phyloP scores from a whole-genome alignment of 2,888 invertebrate species.

The Cephus nigrinus region DNA sequence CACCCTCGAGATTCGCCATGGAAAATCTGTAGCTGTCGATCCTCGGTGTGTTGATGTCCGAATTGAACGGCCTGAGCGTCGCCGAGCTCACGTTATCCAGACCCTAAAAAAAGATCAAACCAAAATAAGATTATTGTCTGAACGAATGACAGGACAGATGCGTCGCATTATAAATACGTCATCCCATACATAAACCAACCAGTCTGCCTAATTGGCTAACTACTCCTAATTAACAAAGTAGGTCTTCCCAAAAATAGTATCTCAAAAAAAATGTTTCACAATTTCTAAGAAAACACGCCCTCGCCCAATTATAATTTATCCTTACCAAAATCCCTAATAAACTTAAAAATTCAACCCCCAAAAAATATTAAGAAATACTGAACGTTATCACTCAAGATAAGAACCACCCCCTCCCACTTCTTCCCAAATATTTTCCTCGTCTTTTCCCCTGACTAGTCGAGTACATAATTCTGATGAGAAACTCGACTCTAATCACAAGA shows the following conservation, averaged over 20 bases:
- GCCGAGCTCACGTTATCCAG: slow-evolving; percentile 73
- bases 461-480: neutral
- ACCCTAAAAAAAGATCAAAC: slow-evolving; percentile 72
- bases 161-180: neutral
- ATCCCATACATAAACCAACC: neutral
- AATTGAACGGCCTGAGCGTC: slow-evolving; percentile 73
- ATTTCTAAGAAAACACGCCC: neutral
- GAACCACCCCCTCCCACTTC: neutral
- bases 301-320: neutral
- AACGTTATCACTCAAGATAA: neutral
- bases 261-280: neutral
- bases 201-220: neutral
- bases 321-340: neutral
- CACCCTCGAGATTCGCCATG: slow-evolving; percentile 92
- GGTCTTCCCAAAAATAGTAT: neutral
- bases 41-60: slow-evolving; percentile 81
- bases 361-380: neutral
- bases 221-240: neutral
- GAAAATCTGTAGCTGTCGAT: slow-evolving; percentile 94
- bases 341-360: neutral
- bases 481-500: neutral
- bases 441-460: neutral
- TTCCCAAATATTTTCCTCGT: too few species aligned
- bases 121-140: slow-evolving; percentile 31
- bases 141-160: neutral